Evolutionary conservation across 2,888 invertebrate genomes (phyloP).

Genomic region (Osmoderma eremita): DNA sequence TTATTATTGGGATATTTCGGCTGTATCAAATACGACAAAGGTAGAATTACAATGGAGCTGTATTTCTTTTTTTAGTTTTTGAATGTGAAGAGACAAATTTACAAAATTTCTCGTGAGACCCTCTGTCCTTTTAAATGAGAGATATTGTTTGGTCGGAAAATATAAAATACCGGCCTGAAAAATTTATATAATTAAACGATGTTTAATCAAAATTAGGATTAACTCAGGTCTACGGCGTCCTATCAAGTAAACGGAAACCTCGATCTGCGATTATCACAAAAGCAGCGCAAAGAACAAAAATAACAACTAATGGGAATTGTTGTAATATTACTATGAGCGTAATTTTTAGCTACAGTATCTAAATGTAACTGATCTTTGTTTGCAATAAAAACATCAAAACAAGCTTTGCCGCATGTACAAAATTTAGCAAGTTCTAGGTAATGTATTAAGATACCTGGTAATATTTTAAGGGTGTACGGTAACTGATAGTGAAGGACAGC

Average conservation of each 20-base stretch:
- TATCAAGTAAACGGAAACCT: constrained; percentile 63
- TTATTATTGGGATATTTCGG: too few species aligned
- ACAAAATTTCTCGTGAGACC: too few species aligned
- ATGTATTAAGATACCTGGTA: constrained; percentile 70
- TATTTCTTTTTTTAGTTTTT: too few species aligned
- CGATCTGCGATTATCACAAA: constrained; percentile 51
- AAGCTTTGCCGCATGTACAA: constrained; percentile 70
- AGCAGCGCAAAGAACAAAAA: constrained; percentile 70
- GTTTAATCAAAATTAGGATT: constrained; percentile 43
- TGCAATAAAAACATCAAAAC: constrained; percentile 56
- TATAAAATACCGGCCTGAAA: background rate
- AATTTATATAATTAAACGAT: background rate
- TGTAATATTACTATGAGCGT: constrained; percentile 59
- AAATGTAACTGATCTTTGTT: constrained; percentile 61
- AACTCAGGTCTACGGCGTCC: constrained; percentile 65
- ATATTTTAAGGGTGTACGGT: constrained; percentile 67
- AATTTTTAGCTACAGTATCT: constrained; percentile 63
- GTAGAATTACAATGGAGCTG: too few species aligned
- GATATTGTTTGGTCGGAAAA: too few species aligned
- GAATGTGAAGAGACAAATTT: too few species aligned
- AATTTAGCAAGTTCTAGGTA: constrained; percentile 71
- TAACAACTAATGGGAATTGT: constrained; percentile 69
- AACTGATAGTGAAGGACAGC: constrained; percentile 66
- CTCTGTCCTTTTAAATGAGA: too few species aligned
- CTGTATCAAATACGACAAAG: too few species aligned